A percentile compares a stretch with the other conserved stretches of the same genome.
Evolutionary conservation across 2,888 invertebrate species (phyloP).

Genomic region (Apodemia duryi): DNA sequence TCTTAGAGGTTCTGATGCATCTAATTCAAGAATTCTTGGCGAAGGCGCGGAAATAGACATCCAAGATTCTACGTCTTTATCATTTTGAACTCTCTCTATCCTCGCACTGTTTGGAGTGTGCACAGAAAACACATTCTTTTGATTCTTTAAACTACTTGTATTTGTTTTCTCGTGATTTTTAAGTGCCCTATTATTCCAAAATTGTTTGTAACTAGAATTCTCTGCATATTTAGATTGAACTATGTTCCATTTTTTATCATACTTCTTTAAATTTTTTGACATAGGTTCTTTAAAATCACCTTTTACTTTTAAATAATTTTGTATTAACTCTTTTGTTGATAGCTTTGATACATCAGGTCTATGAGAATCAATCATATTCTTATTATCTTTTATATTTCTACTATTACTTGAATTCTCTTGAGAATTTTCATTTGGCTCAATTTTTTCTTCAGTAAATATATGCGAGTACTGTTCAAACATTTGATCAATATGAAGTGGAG

Average conservation of each 20-base stretch:
- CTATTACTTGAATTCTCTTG: conserved; percentile 35
- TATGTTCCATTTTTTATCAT: conserved; percentile 50
- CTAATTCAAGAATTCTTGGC: conserved; percentile 50
- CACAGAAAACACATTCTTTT: conserved; percentile 49
- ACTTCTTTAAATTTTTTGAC: conserved; percentile 46
- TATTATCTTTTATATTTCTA: conserved; percentile 34
- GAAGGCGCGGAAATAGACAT: conserved; percentile 67
- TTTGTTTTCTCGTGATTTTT: conserved; percentile 36
- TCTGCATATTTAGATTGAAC: conserved; percentile 41
- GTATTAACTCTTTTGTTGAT: conserved; percentile 66
- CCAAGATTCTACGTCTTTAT: conserved; percentile 74
- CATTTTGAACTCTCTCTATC: conserved; percentile 61
- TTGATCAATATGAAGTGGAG: conserved; percentile 64
- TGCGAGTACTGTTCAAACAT: conserved; percentile 60
- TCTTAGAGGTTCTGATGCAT: conserved; percentile 31
- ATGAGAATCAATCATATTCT: conserved; percentile 43
- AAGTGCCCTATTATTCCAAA: conserved; percentile 57
- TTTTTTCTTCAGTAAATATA: conserved; percentile 40
- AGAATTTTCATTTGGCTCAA: conserved; percentile 39
- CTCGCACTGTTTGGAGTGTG: conserved; percentile 59
- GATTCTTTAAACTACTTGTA: conserved; percentile 43
- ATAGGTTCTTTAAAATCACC: conserved; percentile 47
- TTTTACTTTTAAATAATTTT: conserved; percentile 70
- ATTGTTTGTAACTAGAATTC: conserved; percentile 43
- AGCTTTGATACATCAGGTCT: conserved; percentile 60